phyloP scores from a whole-genome alignment of 1,140 invertebrate genomes.

The Cydia fagiglandana region DNA sequence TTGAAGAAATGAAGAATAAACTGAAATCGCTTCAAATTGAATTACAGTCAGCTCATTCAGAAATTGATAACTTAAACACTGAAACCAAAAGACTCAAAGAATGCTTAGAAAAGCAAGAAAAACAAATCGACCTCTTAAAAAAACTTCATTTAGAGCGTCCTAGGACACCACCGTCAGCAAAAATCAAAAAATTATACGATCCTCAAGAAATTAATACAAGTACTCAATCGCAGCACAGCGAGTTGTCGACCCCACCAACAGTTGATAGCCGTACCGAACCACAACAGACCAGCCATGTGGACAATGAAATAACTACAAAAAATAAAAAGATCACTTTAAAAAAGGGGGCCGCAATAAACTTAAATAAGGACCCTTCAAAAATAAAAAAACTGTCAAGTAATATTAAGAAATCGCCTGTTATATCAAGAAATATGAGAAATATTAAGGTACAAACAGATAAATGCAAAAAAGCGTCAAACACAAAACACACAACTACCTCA shows the following conservation, averaged over 20 bases:
- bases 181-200: background rate
- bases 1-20: background rate
- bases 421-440: background rate
- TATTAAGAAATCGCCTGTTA: background rate
- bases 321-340: background rate
- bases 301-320: background rate
- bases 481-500: background rate
- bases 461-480: background rate
- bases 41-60: background rate
- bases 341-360: background rate
- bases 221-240: background rate
- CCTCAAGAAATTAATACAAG: background rate
- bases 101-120: background rate
- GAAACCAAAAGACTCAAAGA: background rate
- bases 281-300: background rate
- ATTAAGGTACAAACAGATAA: background rate
- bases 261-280: background rate
- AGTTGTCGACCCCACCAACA: background rate
- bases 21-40: background rate
- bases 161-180: background rate
- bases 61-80: background rate
- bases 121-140: background rate
- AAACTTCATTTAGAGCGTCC: background rate
- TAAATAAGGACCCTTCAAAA: background rate
- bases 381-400: background rate